A percentile compares a stretch with the other conserved stretches of the same genome.
Evolutionary conservation across 1,140 invertebrate species (phyloP).

Genomic region (Magallana angulata): DNA sequence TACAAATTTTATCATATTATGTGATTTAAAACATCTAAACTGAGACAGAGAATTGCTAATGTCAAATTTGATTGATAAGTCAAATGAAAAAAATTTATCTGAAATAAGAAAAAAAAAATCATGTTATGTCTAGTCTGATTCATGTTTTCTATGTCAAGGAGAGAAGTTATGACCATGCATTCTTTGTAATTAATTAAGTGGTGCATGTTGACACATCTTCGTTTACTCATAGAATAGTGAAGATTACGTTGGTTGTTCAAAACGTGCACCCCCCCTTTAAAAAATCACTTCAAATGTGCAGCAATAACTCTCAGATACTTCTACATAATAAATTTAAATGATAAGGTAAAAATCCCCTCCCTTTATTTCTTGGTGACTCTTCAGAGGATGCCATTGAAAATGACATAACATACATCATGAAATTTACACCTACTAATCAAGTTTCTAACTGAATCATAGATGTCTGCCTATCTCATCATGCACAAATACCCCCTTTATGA

Average conservation of each 20-base stretch:
- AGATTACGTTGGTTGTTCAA: no score
- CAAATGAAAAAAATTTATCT: neutral
- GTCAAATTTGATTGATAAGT: neutral
- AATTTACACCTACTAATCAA: slow-evolving; percentile 4
- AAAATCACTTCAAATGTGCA: no score
- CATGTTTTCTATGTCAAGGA: slow-evolving; percentile 12
- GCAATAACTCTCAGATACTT: no score
- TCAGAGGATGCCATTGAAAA: neutral
- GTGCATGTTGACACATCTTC: no score
- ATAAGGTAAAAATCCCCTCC: no score
- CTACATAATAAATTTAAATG: no score
- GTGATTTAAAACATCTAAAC: no score
- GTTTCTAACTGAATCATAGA: neutral
- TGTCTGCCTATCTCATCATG: neutral
- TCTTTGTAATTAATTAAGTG: no score
- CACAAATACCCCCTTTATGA: neutral
- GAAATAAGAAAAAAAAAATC: neutral
- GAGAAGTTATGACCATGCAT: neutral
- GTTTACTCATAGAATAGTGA: no score
- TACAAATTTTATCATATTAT: no score
- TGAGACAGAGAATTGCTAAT: neutral
- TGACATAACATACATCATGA: neutral
- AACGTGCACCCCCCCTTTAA: no score
- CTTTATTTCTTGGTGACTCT: no score
- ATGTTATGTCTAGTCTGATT: neutral